Conservation (phyloP, 2,888 invertebrate species). For the Synergus laeviventris region DNA sequence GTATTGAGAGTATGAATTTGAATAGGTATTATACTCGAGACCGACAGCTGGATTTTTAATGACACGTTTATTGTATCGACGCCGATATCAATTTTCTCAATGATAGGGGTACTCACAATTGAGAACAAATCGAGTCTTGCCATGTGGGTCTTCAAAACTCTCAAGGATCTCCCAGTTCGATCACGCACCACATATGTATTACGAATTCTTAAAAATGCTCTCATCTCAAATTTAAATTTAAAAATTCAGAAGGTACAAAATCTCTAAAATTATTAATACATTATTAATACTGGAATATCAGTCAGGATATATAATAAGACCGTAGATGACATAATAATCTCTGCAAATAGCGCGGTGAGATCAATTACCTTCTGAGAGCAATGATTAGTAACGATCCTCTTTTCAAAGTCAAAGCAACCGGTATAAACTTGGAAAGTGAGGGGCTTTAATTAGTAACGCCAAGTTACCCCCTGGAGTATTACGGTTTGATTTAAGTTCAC, state of each 20-base stretch:
- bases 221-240: not conserved
- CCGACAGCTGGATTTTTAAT: slow-evolving; percentile 8
- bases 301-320: too few relatives aligned
- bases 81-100: slow-evolving; percentile 37
- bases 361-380: not conserved
- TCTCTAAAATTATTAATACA: not conserved
- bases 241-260: not conserved
- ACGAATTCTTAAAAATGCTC: not conserved
- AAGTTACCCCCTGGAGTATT: slow-evolving; percentile 33
- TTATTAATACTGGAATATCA: too few relatives aligned
- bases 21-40: not conserved
- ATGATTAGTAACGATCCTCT: slow-evolving; percentile 7
- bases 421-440: slow-evolving; percentile 18
- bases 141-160: slow-evolving; percentile 4
- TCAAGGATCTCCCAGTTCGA: not conserved
- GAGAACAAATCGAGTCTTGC: slow-evolving; percentile 6
- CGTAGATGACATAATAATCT: not conserved
- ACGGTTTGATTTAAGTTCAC: slow-evolving; percentile 38
- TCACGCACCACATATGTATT: not conserved
- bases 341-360: not conserved
- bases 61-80: slow-evolving; percentile 22
- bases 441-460: slow-evolving; percentile 31
- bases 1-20: not conserved
- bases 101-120: slow-evolving; percentile 21
- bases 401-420: slow-evolving; percentile 34